These are phyloP conservation scores for Sebastes dallii DNA, from an alignment of 2,797 vertebrate genomes.

Conservation along the genomic window DNA sequence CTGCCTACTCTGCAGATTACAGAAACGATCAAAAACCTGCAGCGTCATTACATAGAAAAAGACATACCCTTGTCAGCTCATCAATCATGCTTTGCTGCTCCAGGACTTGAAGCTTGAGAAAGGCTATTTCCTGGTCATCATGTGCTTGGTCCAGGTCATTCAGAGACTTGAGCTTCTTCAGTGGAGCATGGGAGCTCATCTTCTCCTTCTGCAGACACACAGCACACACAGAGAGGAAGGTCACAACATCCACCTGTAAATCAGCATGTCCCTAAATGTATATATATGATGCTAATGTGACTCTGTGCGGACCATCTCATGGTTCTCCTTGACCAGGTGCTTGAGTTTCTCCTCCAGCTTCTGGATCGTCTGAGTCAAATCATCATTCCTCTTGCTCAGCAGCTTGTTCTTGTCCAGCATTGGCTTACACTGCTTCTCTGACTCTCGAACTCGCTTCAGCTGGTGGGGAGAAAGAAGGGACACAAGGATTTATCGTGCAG, in stretches of 20 bases:
- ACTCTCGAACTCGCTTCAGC: constrained; percentile 95
- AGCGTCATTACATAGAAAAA: background rate
- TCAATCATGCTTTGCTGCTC: constrained; percentile 99
- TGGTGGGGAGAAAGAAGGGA: constrained; percentile 45
- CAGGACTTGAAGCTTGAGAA: constrained; percentile 97
- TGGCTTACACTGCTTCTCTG: constrained; percentile 97
- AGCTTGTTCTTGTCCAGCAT: constrained; percentile 98
- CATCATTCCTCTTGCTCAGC: constrained; percentile 94
- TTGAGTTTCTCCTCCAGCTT: constrained; percentile 96
- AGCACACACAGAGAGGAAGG: background rate
- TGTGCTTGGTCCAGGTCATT: constrained; percentile 98
- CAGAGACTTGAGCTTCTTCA: constrained; percentile 97
- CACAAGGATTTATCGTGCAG: background rate
- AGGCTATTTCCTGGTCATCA: constrained; percentile 97
- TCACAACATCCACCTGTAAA: background rate
- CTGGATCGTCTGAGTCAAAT: constrained; percentile 92
- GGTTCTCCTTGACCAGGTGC: constrained; percentile 91
- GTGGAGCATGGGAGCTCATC: constrained; percentile 91
- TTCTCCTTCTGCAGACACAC: constrained; percentile 89
- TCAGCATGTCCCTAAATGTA: background rate
- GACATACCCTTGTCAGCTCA: constrained; percentile 93
- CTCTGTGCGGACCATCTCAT: constrained; percentile 91
- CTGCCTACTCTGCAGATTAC: background rate
- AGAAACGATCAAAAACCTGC: accelerated
- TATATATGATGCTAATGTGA: background rate